Base-by-base conservation (phyloP, 2,888 invertebrate genomes). In the Cordilura impudica region DNA sequence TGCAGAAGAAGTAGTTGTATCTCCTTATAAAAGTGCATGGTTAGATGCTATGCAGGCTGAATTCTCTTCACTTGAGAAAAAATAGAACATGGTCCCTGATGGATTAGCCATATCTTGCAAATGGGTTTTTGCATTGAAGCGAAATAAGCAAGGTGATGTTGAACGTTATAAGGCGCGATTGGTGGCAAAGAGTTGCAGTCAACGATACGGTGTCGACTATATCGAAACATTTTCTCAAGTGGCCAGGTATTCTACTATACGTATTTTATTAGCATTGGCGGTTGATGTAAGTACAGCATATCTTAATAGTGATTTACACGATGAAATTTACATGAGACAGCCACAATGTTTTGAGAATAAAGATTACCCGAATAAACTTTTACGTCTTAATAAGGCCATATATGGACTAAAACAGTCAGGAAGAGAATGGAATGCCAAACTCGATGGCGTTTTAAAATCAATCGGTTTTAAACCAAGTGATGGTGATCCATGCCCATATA, bases 161-260 rank as follows among this genome's bases (percentile, higher is more conserved):
- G 61, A 60, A 35, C 58, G 58, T 7, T 70, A 43, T 8, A 70
- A 39, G 14, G 60, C 60, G 1, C 45, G 70, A 1, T 21, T 70
- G 1, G 69, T 70, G 2, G 49, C 58, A 3, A 70, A 61, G 18
- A 45, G 60, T 8, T 70, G 70, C 18, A 71, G 19, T 29, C 78
- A 73, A 58, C 14, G 53, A 16, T 63, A 19, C 8, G 60, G 53
- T n/a, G 14, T 67, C n/a, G 49, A 67, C 14, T 78, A 53, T 18
- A 26, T 8, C 10, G 53, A 71, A 35, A 72, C 60, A 7, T 72
- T 77, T 26, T 66, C 65, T 8, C 66, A 60, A 7, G 66, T 76
- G 23, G 69, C 54, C 0, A 47, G 61, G 7, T 72, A 78, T 35
- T 35, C 72, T 10, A 67, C 78, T 21, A 69, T 78, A 12, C 54